Percentiles rank a stretch among this genome's conserved stretches.
phyloP scores from a whole-genome alignment of 2,797 vertebrate genomes.

The Enteromius treurensis region DNA sequence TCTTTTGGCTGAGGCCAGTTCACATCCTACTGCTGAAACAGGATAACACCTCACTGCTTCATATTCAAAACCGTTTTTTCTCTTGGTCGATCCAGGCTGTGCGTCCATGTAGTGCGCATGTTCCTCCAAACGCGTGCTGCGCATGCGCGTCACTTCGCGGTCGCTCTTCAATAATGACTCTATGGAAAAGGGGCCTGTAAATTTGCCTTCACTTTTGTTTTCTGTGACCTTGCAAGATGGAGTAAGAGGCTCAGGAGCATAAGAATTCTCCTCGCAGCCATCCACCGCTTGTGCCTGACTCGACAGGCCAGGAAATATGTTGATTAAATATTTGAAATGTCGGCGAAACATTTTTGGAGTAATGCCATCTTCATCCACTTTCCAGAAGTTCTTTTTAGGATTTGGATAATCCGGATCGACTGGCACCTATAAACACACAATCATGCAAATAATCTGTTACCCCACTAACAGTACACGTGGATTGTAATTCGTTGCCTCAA shows the following conservation, averaged over 20 bases:
- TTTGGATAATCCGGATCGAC: conserved; percentile 57
- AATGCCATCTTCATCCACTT: conserved; percentile 71
- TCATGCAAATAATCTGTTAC: background rate
- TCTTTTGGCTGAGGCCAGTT: background rate
- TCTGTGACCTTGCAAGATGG: background rate
- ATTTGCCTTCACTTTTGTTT: conserved; percentile 62
- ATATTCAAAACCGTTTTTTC: background rate
- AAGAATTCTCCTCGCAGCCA: background rate
- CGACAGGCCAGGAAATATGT: conserved; percentile 69
- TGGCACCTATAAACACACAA: conserved; percentile 66
- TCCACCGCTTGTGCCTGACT: conserved; percentile 23
- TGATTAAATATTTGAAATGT: conserved; percentile 72
- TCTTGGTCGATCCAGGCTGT: background rate
- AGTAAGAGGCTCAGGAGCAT: background rate
- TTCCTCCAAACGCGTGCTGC: background rate
- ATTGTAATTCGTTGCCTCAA: background rate
- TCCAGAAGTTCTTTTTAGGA: conserved; percentile 75
- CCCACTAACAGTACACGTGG: background rate
- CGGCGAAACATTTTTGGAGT: conserved; percentile 75
- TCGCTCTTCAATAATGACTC: conserved; percentile 73
- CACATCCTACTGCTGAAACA: background rate
- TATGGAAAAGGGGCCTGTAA: conserved; percentile 75
- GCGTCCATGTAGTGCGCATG: background rate
- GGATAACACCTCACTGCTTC: background rate
- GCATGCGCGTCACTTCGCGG: conserved; percentile 1